Evolutionary conservation across 1,140 invertebrate species (phyloP), one percentile per base, ranked within the genome.

Genomic region (Drosophila simulans): DNA sequence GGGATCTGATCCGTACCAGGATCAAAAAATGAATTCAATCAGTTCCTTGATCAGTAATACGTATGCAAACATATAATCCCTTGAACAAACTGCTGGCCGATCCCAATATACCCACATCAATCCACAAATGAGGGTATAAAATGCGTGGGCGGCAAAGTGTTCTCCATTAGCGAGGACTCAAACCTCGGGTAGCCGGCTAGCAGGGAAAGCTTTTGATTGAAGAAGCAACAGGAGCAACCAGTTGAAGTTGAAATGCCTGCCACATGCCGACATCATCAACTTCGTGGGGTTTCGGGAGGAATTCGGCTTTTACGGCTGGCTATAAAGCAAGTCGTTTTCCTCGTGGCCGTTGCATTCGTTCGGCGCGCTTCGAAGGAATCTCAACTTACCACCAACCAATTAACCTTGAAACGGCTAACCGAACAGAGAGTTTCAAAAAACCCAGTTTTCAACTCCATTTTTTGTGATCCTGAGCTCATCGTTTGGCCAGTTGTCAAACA

Each of bases 211-310:
- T 86, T 72, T 68, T 11, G 58, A 48, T 80, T 85, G 77, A 74
- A 81, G 40, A 73, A 81, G 83, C 75, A 86, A 88, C 83, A 86
- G 83, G 83, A 88, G 60, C 73, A 84, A 80, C 59, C 73, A 82
- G 69, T 88, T 82, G 83, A 82, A 80, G 75, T 88, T 88, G 74
- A 82, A 82, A 62, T 40, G 11, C n/a, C 7, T 31, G 31, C 31
- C 31, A 13, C 13, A 56, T 39, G 34, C 46, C 51, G 56, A 51
- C 46, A 20, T 42, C 35, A 54, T 22, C 31, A 22, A 52, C 52
- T 43, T 59, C 49, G 54, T 8, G 17, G 20, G 10, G 25, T 8
- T 34, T 49, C 42, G 66, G 27, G 10, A 12, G 46, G 53, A 43
- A 49, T 77, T 80, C 81, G 81, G 81, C 37, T 70, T 53, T 74